Evolutionary conservation across 2,888 invertebrate species (phyloP).

Genomic region (Drosophila stalkeri): DNA sequence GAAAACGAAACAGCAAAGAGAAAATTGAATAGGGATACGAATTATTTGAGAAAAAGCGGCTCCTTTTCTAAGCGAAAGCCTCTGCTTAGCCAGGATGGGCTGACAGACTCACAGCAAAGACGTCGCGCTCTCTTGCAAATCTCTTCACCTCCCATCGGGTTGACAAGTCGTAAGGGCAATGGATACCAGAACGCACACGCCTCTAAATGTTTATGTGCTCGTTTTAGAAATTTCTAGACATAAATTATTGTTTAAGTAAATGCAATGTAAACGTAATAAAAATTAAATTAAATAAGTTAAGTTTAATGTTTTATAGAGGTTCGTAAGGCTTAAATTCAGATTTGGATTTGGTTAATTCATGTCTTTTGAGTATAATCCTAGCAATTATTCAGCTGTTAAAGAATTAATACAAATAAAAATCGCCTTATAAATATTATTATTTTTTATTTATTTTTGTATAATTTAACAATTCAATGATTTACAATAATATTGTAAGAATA

Average conservation of each 20-base stretch:
- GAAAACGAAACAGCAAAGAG: background rate
- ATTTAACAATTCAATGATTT: too few species aligned
- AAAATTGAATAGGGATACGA: constrained; percentile 8
- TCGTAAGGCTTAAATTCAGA: too few species aligned
- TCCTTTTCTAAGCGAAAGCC: background rate
- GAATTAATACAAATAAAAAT: too few species aligned
- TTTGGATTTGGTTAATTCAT: too few species aligned
- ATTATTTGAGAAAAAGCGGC: background rate
- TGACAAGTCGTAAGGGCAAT: constrained; percentile 59
- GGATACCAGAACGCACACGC: constrained; percentile 12
- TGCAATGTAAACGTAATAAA: background rate
- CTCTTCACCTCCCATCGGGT: constrained; percentile 55
- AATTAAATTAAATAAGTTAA: background rate
- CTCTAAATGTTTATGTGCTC: background rate
- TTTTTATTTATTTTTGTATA: too few species aligned
- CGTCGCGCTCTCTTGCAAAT: constrained; percentile 44
- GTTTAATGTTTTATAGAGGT: background rate
- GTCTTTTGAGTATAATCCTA: too few species aligned
- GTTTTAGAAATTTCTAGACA: constrained; percentile 19
- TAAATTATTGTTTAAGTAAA: background rate
- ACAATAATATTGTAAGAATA: too few species aligned
- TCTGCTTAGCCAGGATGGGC: constrained; percentile 42
- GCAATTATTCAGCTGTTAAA: too few species aligned
- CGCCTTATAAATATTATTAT: too few species aligned
- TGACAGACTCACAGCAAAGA: constrained; percentile 45